Percentiles rank a stretch among this genome's conserved stretches.
These are phyloP conservation scores for Heliconius ethilla DNA, from an alignment of 2,888 invertebrate species.

Conservation along the genomic window DNA sequence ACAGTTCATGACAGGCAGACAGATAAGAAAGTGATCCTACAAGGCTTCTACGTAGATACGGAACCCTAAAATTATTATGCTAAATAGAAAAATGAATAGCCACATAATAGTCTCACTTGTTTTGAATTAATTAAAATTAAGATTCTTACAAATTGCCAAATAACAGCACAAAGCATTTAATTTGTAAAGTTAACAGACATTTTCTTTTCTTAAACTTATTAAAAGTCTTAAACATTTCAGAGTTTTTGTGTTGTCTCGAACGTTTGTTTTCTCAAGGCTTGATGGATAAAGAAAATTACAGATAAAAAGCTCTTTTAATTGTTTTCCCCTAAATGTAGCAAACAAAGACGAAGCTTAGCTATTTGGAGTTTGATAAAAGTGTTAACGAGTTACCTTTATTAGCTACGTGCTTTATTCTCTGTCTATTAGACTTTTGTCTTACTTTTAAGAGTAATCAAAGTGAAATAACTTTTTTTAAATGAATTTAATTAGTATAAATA, in stretches of 20 bases:
- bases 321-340: slow-evolving; percentile 18
- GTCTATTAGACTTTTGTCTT: not conserved
- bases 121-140: not conserved
- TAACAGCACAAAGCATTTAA: slow-evolving; percentile 25
- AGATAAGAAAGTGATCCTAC: too few species aligned
- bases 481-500: not conserved
- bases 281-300: slow-evolving; percentile 26
- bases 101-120: not conserved
- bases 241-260: slow-evolving; percentile 24
- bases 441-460: not conserved
- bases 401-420: slow-evolving; percentile 6
- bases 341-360: slow-evolving; percentile 24
- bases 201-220: slow-evolving; percentile 28
- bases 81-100: slow-evolving; percentile 2
- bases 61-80: too few species aligned
- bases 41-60: too few species aligned
- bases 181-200: slow-evolving; percentile 24
- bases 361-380: slow-evolving; percentile 15
- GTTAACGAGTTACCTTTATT: slow-evolving; percentile 25
- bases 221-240: slow-evolving; percentile 19
- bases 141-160: slow-evolving; percentile 21
- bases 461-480: not conserved
- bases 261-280: slow-evolving; percentile 24
- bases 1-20: too few species aligned
- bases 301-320: slow-evolving; percentile 28